A percentile compares a stretch with the other conserved stretches of the same genome.
Conservation (phyloP, 2,113 vertebrate species). For the Edolisoma coerulescens region DNA sequence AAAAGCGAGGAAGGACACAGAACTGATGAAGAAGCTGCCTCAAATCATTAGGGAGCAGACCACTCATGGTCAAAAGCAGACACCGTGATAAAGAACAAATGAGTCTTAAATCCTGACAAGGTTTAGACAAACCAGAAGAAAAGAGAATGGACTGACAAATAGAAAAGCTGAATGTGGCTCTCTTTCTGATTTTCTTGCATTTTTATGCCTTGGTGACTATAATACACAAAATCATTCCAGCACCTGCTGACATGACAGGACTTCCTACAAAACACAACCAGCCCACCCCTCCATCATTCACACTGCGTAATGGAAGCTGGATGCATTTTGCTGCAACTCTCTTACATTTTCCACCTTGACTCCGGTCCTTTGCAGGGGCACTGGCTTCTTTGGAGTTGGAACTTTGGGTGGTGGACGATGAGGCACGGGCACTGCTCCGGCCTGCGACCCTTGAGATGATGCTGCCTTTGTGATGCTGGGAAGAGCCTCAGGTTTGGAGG, state of each 20-base stretch:
- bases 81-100: background rate
- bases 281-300: background rate
- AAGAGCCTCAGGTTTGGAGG: constrained; percentile 17
- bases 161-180: background rate
- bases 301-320: background rate
- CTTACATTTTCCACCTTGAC: constrained; percentile 38
- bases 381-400: constrained; percentile 67
- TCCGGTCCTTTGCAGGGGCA: constrained; percentile 41
- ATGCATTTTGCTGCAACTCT: background rate
- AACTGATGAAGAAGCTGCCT: background rate
- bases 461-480: background rate
- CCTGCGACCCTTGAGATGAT: background rate
- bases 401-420: constrained; percentile 75
- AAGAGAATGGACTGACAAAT: background rate
- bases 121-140: background rate
- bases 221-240: background rate
- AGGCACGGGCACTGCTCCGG: constrained; percentile 40
- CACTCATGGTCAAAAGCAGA: background rate
- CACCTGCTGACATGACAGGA: background rate
- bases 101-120: background rate
- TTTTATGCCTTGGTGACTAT: background rate
- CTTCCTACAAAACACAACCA: background rate
- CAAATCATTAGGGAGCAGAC: background rate
- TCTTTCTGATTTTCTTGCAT: accelerated
- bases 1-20: background rate